These are phyloP conservation scores for Crotalus horridus DNA, from an alignment of 2,113 vertebrate species.

Conservation along the genomic window DNA sequence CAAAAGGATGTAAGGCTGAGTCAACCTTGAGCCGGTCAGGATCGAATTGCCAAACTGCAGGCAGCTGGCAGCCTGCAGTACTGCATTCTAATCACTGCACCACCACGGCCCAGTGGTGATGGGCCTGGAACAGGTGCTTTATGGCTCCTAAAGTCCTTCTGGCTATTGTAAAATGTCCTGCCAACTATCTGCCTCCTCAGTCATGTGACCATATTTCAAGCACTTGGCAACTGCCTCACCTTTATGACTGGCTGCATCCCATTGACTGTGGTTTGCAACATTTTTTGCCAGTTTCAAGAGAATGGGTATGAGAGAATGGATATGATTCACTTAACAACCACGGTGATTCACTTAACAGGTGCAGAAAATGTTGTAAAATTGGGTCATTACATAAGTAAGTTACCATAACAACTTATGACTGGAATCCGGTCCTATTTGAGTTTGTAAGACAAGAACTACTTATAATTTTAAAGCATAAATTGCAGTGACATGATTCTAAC, in stretches of 20 bases:
- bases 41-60: no score
- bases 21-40: no score
- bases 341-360: background rate
- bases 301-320: background rate
- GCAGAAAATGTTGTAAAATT: background rate
- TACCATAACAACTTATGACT: background rate
- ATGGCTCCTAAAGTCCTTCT: background rate
- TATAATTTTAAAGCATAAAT: background rate
- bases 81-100: no score
- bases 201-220: background rate
- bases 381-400: no score
- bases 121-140: background rate
- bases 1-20: no score
- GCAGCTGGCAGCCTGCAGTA: no score
- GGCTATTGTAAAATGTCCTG: background rate
- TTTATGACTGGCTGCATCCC: background rate
- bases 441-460: background rate
- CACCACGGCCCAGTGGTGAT: background rate
- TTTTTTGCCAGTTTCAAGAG: background rate
- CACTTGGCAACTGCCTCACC: background rate
- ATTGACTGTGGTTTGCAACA: background rate
- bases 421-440: background rate
- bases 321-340: background rate
- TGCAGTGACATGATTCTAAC: background rate
- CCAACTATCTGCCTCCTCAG: background rate